These are phyloP conservation scores for Kuschelorhynchus macadamiae DNA, from an alignment of 2,888 invertebrate species.

Conservation along the genomic window DNA sequence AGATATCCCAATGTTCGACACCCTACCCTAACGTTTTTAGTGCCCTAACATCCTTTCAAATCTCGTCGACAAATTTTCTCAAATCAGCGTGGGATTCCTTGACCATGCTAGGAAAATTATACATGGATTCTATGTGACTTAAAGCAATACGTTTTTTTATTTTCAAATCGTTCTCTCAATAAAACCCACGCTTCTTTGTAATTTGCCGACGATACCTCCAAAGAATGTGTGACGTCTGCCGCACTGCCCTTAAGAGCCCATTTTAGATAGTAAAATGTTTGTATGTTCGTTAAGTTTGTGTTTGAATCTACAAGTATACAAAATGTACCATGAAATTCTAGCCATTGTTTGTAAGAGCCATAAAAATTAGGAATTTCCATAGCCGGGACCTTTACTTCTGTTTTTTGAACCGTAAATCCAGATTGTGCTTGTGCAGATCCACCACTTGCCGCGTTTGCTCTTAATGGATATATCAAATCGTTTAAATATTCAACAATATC, in stretches of 20 bases:
- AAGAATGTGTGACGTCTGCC: background rate
- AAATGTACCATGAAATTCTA: background rate
- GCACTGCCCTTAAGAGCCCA: background rate
- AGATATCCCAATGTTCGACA: constrained; percentile 33
- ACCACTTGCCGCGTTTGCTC: background rate
- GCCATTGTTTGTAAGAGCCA: background rate
- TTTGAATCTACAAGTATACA: background rate
- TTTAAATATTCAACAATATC: background rate
- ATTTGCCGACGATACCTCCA: background rate
- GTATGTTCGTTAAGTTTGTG: background rate
- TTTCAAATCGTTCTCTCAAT: background rate
- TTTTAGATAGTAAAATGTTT: background rate
- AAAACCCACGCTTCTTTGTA: background rate
- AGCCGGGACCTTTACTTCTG: background rate
- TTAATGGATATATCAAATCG: background rate
- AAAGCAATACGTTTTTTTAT: background rate
- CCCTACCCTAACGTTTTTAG: constrained; percentile 22
- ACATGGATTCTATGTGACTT: constrained; percentile 26
- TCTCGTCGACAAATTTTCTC: constrained; percentile 24
- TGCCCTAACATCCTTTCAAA: constrained; percentile 32
- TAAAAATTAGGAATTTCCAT: background rate
- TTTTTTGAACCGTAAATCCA: background rate
- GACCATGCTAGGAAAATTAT: constrained; percentile 21
- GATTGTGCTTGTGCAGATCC: background rate
- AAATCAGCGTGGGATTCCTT: constrained; percentile 33